Evolutionary conservation across 2,113 vertebrate species (phyloP), one percentile per base, ranked within the genome.

Genomic region (Barnardius zonarius): DNA sequence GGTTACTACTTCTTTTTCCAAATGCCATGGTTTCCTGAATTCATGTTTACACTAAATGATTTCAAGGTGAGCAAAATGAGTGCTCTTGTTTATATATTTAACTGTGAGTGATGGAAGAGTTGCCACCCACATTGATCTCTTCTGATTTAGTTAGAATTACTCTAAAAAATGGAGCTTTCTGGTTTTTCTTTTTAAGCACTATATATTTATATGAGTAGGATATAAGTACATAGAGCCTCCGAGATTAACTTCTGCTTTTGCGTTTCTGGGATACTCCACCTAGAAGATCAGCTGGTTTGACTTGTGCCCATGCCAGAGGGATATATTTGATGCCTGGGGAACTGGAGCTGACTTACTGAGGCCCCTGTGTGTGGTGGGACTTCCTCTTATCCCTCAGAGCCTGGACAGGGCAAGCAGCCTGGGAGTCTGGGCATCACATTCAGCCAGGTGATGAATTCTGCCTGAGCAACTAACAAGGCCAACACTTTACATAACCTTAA

Each of bases 1-100:
- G 99, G 99, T 95, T 98, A 98, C 97, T 99, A 98, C 98, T 99
- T 99, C 97, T 99, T 99, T 98, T 99, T 99, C 98, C 99, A 99
- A 98, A 98, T 99, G 98, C 99, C 99, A 83, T 98, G 98, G 98
- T 98, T 99, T 95, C 99, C 99, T 49, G 99, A 99, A 98, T 98
- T 99, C 97, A 99, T 99, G 98, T 98, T 99, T 97, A 99, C 99
- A 97, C 98, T 99, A 98, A 99, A 99, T 96, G 99, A 99, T 98
- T 99, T 99, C 98, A 99, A 99, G 99, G 99, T 99, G 98, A 98
- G 98, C 92, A 94, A 89, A 96, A 88, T 90, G 57, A 96, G 69
- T 94, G 86, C 92, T 96, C 85, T 95, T 96, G 73, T 83, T 95
- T 95, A 48, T 96, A 18, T 95, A 35, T 88, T 88, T 96, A 96